These are phyloP conservation scores for Squalus acanthias DNA, from an alignment of 2,797 vertebrate species.

Conservation along the genomic window DNA sequence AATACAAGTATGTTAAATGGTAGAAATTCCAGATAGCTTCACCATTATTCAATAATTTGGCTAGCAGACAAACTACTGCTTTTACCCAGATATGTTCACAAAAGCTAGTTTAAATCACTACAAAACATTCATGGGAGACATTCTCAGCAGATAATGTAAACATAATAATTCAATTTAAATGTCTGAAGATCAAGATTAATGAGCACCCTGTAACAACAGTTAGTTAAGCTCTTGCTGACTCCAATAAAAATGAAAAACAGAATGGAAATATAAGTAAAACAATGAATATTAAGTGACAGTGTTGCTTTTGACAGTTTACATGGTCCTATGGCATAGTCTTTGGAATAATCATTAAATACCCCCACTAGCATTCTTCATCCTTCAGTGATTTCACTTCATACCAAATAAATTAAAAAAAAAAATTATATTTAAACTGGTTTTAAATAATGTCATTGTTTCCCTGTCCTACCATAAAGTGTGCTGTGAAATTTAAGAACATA, in stretches of 20 bases:
- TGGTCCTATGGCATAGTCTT: background rate
- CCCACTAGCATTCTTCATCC: background rate
- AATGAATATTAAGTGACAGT: constrained; percentile 17
- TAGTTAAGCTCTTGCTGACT: background rate
- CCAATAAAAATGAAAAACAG: background rate
- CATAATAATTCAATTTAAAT: background rate
- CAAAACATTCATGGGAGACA: constrained; percentile 1
- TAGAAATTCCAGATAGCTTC: background rate
- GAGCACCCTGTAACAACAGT: background rate
- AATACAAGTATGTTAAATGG: background rate
- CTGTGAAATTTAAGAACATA: no score
- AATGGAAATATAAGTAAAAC: background rate
- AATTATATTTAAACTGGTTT: background rate
- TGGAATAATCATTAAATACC: background rate
- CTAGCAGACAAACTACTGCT: background rate
- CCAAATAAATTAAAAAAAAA: background rate
- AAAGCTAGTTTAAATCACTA: background rate
- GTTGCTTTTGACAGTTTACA: background rate
- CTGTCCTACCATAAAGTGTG: no score
- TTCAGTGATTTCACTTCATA: background rate
- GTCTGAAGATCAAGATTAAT: background rate
- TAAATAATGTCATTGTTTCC: background rate
- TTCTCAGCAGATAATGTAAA: background rate
- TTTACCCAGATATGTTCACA: background rate
- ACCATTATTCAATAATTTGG: background rate